Percentiles rank a stretch among this genome's conserved stretches.
These are phyloP conservation scores for Callipepla californica DNA, from an alignment of 2,113 vertebrate species.

Conservation along the genomic window DNA sequence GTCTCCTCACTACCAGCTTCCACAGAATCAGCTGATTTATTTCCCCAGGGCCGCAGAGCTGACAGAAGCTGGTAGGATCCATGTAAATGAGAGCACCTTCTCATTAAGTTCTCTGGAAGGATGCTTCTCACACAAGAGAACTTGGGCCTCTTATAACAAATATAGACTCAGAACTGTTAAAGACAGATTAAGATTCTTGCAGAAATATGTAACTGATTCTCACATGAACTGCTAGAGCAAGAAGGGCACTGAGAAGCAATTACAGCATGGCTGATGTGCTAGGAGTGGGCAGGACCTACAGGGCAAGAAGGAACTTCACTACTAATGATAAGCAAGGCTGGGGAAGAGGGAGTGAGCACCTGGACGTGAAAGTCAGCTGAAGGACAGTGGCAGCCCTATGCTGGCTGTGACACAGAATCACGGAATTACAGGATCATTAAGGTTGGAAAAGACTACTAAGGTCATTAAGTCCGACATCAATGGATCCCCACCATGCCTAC, in stretches of 20 bases:
- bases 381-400: accelerated
- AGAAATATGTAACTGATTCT: background rate
- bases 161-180: background rate
- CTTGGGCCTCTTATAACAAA: background rate
- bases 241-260: background rate
- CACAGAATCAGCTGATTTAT: background rate
- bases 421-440: too few species aligned
- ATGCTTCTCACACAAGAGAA: constrained; percentile 34
- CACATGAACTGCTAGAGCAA: background rate
- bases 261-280: background rate
- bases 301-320: background rate
- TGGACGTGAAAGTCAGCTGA: background rate
- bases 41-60: background rate
- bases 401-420: background rate
- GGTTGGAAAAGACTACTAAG: too few species aligned
- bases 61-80: background rate
- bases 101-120: constrained; percentile 43
- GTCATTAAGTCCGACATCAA: too few species aligned
- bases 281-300: background rate
- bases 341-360: background rate
- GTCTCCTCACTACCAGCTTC: background rate
- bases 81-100: constrained; percentile 25
- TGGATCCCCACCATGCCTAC: too few species aligned
- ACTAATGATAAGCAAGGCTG: background rate
- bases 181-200: background rate